These are phyloP conservation scores for Villa cingulata DNA, from an alignment of 2,888 invertebrate genomes.

Conservation along the genomic window DNA sequence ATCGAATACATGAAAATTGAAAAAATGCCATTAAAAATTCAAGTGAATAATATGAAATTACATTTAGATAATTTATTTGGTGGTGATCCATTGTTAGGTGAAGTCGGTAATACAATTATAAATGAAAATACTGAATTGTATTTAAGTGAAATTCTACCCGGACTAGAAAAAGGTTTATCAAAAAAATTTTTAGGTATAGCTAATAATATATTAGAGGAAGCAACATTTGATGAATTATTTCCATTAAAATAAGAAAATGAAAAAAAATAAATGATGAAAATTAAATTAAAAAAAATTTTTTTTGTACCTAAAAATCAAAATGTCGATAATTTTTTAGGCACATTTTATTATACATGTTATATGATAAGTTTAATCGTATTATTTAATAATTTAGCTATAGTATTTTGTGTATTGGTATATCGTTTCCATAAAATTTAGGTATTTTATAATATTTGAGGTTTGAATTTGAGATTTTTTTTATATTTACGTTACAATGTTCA, in stretches of 20 bases:
- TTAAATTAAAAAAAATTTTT: neutral
- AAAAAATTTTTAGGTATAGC: constrained; percentile 32
- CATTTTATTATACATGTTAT: too few relatives aligned
- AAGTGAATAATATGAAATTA: constrained; percentile 28
- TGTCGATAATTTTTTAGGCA: too few relatives aligned
- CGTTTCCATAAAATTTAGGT: too few relatives aligned
- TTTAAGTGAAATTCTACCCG: constrained; percentile 32
- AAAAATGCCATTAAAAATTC: constrained; percentile 28
- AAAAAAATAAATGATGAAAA: neutral
- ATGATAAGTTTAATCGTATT: too few relatives aligned
- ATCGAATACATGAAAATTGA: constrained; percentile 31
- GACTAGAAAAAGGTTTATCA: constrained; percentile 31
- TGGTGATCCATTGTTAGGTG: constrained; percentile 29
- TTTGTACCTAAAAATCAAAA: too few relatives aligned
- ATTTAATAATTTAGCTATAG: too few relatives aligned
- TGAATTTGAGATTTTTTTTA: too few relatives aligned
- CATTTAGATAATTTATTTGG: constrained; percentile 33
- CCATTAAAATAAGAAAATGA: constrained; percentile 15
- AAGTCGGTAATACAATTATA: constrained; percentile 32
- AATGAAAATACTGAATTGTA: constrained; percentile 34
- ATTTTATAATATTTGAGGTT: too few relatives aligned
- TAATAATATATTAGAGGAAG: constrained; percentile 28
- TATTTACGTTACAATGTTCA: too few relatives aligned
- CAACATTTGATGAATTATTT: constrained; percentile 36
- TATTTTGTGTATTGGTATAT: too few relatives aligned